phyloP scores from a whole-genome alignment of 92 coral and sea anemone species.

The Blastomussa wellsi region DNA sequence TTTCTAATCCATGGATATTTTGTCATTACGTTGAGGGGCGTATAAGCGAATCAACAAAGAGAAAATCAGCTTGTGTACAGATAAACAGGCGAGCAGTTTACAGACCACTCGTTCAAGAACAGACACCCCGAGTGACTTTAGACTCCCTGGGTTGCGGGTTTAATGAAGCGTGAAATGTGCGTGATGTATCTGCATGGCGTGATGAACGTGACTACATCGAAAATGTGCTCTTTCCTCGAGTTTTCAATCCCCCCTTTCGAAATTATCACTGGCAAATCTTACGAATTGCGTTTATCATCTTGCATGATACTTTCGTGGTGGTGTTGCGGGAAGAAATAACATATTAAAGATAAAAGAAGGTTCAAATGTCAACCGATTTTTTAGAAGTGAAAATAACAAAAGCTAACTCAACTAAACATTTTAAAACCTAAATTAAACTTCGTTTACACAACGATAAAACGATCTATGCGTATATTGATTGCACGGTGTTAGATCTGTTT shows the following conservation, averaged over 20 bases:
- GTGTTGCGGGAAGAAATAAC: not conserved
- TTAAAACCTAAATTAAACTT: not conserved
- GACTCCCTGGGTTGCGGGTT: conserved; percentile 18
- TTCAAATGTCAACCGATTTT: not conserved
- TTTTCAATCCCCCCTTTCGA: not conserved
- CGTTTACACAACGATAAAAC: not conserved
- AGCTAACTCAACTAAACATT: not conserved
- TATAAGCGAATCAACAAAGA: not conserved
- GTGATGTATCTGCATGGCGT: conserved; percentile 38
- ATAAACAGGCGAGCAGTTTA: not conserved
- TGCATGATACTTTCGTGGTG: not conserved
- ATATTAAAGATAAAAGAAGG: not conserved
- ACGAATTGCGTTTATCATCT: not conserved
- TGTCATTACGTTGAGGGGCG: not conserved
- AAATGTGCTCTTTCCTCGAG: not conserved
- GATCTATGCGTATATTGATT: not conserved
- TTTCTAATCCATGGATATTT: not conserved
- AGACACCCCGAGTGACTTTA: not conserved
- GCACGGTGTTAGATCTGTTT: not conserved
- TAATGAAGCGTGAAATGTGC: conserved; percentile 31
- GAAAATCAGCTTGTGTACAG: not conserved
- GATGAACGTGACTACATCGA: conserved; percentile 16
- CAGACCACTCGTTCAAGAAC: not conserved
- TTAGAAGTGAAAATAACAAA: not conserved
- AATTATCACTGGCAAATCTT: not conserved